Conservation (phyloP, 2,797 vertebrate genomes). For the Neosilurus hyrtlii region DNA sequence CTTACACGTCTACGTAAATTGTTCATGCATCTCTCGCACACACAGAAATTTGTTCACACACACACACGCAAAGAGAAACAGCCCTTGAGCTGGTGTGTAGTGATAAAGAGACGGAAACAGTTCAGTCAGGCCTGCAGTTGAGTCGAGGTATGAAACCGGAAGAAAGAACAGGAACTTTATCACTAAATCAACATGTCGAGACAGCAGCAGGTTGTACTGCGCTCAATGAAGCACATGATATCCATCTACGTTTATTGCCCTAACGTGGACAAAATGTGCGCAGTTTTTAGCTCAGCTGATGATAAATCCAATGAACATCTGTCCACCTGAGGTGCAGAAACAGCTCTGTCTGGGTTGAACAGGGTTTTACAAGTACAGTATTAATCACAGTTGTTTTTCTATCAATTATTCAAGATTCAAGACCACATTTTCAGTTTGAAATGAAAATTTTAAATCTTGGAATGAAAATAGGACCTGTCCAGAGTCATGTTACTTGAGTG, state of each 20-base stretch:
- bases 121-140: conserved; percentile 13
- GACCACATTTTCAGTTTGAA: not conserved
- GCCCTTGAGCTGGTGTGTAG: not conserved
- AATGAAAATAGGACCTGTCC: not conserved
- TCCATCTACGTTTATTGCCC: not conserved
- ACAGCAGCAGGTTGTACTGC: conserved; percentile 18
- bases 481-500: too few relatives aligned
- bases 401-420: not conserved
- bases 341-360: not conserved
- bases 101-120: conserved; percentile 23
- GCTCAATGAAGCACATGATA: not conserved
- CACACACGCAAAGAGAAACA: not conserved
- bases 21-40: not conserved
- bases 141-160: not conserved
- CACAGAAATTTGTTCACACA: not conserved
- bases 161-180: conserved; percentile 28
- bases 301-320: not conserved
- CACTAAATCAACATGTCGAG: conserved; percentile 6
- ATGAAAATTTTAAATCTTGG: not conserved
- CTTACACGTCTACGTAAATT: conserved; percentile 9
- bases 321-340: not conserved
- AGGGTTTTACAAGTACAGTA: not conserved
- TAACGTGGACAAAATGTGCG: not conserved
- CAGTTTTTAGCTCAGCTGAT: not conserved
- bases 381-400: too few relatives aligned